Conservation (phyloP, 1,140 invertebrate genomes). For the Druon quercuslanigerum region DNA sequence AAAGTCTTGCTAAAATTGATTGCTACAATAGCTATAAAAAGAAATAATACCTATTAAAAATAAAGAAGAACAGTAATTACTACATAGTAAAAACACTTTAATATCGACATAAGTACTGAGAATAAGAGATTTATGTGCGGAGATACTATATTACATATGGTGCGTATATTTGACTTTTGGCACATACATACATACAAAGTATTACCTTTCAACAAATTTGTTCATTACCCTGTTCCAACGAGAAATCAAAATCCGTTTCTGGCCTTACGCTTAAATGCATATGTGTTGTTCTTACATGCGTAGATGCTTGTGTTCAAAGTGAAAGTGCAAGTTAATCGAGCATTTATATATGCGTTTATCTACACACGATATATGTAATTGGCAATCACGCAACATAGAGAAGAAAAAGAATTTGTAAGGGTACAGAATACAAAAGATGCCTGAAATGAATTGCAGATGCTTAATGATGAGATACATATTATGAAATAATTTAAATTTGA, state of each 20-base stretch:
- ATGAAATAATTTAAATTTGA: neutral
- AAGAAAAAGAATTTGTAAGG: constrained; percentile 1
- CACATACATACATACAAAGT: neutral
- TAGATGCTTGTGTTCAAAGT: constrained; percentile 14
- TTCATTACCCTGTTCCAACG: neutral
- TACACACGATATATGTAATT: constrained; percentile 8
- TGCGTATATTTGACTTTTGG: neutral
- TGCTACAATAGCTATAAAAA: neutral
- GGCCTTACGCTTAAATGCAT: neutral
- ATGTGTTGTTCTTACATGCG: neutral
- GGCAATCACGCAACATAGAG: neutral
- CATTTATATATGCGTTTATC: constrained; percentile 12
- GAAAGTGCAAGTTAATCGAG: constrained; percentile 23
- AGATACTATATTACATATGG: too few relatives aligned
- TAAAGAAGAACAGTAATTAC: neutral
- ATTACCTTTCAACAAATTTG: too few relatives aligned
- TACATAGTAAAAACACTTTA: neutral
- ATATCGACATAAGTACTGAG: too few relatives aligned
- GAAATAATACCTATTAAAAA: neutral
- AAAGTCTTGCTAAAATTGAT: neutral
- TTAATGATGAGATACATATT: neutral
- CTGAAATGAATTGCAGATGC: neutral
- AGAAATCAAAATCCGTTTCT: neutral
- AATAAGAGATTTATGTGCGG: too few relatives aligned
- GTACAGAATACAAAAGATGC: neutral